phyloP scores from a whole-genome alignment of 2,797 vertebrate species.

The Cichlasoma orientale region DNA sequence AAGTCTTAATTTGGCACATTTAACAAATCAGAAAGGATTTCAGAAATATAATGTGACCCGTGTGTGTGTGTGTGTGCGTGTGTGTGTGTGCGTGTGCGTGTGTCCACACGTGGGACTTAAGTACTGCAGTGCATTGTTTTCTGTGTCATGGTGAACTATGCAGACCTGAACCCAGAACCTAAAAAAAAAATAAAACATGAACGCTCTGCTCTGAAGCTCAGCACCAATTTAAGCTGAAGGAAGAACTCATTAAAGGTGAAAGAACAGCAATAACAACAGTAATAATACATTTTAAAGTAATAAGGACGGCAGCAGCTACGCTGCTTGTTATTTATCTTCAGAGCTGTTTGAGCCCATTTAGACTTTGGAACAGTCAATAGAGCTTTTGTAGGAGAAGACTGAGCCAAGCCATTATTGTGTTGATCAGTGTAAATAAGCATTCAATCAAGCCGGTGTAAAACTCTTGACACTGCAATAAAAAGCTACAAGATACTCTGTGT shows the following conservation, averaged over 20 bases:
- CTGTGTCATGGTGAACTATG: constrained; percentile 54
- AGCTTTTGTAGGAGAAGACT: constrained; percentile 17
- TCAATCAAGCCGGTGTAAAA: constrained; percentile 16
- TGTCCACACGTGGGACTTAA: constrained; percentile 22
- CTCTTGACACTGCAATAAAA: constrained; percentile 12
- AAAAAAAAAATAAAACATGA: not conserved
- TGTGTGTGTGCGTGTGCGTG: not conserved
- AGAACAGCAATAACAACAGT: constrained; percentile 46
- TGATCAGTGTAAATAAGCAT: constrained; percentile 24
- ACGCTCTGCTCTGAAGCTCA: not conserved
- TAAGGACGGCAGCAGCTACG: not conserved
- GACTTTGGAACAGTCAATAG: constrained; percentile 41
- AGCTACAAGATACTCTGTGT: not conserved
- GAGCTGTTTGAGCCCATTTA: constrained; percentile 11
- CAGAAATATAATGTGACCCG: constrained; percentile 33
- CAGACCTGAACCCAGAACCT: constrained; percentile 50
- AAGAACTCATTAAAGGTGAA: not conserved
- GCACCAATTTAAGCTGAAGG: not conserved
- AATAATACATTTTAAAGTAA: constrained; percentile 21
- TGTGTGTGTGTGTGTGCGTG: not conserved
- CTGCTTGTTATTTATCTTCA: constrained; percentile 9
- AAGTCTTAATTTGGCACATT: not conserved
- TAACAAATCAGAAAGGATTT: constrained; percentile 25
- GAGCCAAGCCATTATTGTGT: constrained; percentile 8
- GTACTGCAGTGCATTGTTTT: constrained; percentile 47